Base-by-base conservation (phyloP, 2,113 vertebrate genomes). In the Halichoeres trimaculatus region DNA sequence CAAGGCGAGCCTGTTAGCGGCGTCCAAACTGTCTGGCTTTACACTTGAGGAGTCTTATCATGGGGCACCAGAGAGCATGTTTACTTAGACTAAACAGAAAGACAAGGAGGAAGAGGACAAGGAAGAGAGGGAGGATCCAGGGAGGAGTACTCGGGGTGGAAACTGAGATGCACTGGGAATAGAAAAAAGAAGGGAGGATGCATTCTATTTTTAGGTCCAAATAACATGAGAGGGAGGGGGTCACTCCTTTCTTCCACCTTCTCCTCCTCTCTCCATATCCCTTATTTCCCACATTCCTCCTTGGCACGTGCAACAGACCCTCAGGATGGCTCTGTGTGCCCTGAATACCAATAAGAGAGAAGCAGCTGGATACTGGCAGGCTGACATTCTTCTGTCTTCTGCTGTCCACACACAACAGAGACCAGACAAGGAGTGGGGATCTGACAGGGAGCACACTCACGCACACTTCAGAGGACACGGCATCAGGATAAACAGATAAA, bases 141-240 rank as follows among this genome's bases (percentile, higher is more conserved):
- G 58, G 74, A 86, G 82, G 71, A 73, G 69, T 35, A 14, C 38
- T 47, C 58, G 40, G 56, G 60, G 58, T 89, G 74, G 76, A 87
- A 85, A 85, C 73, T 63, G 65, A 85, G 72, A 78, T 70, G 68
- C 70, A 63, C 76, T 77, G 81, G 84, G 86, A 92, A 85, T 90
- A 83, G 79, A 79, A 78, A 83, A 83, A 85, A 66, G 65, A 76
- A 74, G 75, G 62, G 64, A 84, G 82, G 78, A 84, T 82, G 81
- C 61, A 20, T 41, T 87, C 91, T 93, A 93, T 90, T 90, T 93
- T 89, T 92, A 92, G 90, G 59, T 85, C 26, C 66, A 74, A 83
- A 92, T 80, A 87, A 87, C 74, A 76, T 81, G 69, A 86, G 75
- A 65, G 70, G 67, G 70, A 63, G 51, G 30, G 74, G 75, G 58